Conservation (phyloP, 2,113 vertebrate species). For the Alethe diademata region DNA sequence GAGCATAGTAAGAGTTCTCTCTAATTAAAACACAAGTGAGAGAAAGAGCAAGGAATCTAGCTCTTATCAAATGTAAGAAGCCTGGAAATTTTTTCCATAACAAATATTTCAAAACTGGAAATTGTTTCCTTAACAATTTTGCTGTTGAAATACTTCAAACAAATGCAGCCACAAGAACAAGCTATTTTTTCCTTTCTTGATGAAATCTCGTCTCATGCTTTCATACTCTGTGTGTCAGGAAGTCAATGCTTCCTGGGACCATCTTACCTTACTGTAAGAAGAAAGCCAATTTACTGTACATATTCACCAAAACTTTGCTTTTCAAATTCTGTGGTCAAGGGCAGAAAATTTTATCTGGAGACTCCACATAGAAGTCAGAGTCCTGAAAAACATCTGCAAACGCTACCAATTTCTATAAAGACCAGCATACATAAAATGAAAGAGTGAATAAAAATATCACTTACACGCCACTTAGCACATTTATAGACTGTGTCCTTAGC, state of each 20-base stretch:
- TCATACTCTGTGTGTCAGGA: background rate
- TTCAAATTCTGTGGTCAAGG: background rate
- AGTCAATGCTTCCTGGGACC: background rate
- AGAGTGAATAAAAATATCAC: constrained; percentile 58
- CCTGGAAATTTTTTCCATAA: background rate
- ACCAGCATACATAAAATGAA: background rate
- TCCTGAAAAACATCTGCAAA: background rate
- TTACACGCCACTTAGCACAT: constrained; percentile 90
- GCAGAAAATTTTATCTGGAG: background rate
- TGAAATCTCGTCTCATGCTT: background rate
- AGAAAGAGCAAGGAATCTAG: background rate
- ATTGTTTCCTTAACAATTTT: background rate
- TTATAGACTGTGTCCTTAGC: constrained; percentile 84
- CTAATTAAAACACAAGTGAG: background rate
- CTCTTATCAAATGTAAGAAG: background rate
- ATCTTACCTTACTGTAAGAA: background rate
- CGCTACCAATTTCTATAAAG: background rate
- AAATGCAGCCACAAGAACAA: background rate
- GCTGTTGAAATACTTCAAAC: background rate
- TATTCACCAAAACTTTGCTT: background rate
- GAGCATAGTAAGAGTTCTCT: background rate
- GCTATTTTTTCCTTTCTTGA: background rate
- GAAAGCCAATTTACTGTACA: background rate
- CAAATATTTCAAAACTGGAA: background rate
- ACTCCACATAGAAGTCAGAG: background rate